A percentile compares a stretch with the other conserved stretches of the same genome.
These are phyloP conservation scores for Plagodis pulveraria DNA, from an alignment of 2,888 invertebrate species.

Conservation along the genomic window DNA sequence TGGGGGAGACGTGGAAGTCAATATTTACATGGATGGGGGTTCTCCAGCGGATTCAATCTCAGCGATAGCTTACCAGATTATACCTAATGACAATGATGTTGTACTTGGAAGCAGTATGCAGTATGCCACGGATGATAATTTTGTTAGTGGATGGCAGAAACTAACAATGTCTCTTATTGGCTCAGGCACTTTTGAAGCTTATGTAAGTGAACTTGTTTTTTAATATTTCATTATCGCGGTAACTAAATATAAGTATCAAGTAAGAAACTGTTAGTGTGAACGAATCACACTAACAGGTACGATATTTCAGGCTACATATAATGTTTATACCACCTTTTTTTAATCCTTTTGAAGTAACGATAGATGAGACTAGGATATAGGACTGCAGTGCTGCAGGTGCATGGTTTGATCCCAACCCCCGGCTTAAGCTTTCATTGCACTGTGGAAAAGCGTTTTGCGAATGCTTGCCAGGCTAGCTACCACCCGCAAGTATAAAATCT, in stretches of 20 bases:
- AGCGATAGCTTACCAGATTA: slow-evolving; percentile 46
- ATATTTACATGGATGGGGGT: slow-evolving; percentile 48
- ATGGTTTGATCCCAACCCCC: too few relatives aligned
- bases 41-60: slow-evolving; percentile 44
- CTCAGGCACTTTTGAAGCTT: slow-evolving; percentile 40
- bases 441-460: too few relatives aligned
- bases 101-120: slow-evolving; percentile 23
- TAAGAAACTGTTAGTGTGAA: too few relatives aligned
- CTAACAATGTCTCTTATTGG: slow-evolving; percentile 36
- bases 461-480: too few relatives aligned
- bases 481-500: too few relatives aligned
- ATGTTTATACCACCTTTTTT: too few relatives aligned
- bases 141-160: slow-evolving; percentile 43
- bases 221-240: not conserved
- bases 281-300: too few relatives aligned
- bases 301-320: too few relatives aligned
- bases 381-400: too few relatives aligned
- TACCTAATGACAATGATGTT: slow-evolving; percentile 25
- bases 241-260: not conserved
- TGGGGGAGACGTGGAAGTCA: slow-evolving; percentile 53
- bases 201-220: slow-evolving; percentile 47
- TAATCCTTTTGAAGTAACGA: too few relatives aligned
- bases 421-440: too few relatives aligned
- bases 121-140: slow-evolving; percentile 4
- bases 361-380: too few relatives aligned